Conservation (phyloP, 2,113 vertebrate species). For the Gallinago media region DNA sequence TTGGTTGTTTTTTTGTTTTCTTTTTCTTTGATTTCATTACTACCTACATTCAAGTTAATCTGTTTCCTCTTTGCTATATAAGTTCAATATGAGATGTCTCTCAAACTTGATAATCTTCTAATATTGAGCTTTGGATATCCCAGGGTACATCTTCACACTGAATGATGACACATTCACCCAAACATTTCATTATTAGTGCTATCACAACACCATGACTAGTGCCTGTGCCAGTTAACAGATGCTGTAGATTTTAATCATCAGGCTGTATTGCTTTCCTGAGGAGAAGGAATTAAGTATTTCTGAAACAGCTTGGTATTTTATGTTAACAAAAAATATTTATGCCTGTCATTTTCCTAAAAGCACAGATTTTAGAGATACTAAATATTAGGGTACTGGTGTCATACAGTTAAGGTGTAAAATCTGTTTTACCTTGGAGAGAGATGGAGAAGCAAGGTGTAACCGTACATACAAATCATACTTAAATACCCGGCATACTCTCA, state of each 20-base stretch:
- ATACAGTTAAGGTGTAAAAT: neutral
- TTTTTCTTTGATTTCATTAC: neutral
- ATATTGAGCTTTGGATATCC: rapidly evolving
- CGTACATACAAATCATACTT: rapidly evolving
- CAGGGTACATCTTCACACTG: neutral
- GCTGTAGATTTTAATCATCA: neutral
- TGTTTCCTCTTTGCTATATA: neutral
- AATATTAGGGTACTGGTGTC: rapidly evolving
- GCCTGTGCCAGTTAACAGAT: neutral
- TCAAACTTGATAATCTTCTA: neutral
- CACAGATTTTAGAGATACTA: neutral
- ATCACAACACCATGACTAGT: neutral
- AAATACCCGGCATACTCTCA: neutral
- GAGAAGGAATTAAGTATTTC: neutral
- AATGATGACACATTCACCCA: neutral
- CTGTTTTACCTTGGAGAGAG: neutral
- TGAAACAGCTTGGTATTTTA: neutral
- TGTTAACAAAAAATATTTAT: neutral
- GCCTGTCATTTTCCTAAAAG: neutral
- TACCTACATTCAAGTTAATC: neutral
- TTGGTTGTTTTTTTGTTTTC: neutral
- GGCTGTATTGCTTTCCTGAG: neutral
- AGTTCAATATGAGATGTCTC: neutral
- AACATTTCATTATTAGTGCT: neutral
- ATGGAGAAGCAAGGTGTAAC: neutral